Evolutionary conservation across 2,113 vertebrate species (phyloP).

Genomic region (Myanophis thanlyinensis): DNA sequence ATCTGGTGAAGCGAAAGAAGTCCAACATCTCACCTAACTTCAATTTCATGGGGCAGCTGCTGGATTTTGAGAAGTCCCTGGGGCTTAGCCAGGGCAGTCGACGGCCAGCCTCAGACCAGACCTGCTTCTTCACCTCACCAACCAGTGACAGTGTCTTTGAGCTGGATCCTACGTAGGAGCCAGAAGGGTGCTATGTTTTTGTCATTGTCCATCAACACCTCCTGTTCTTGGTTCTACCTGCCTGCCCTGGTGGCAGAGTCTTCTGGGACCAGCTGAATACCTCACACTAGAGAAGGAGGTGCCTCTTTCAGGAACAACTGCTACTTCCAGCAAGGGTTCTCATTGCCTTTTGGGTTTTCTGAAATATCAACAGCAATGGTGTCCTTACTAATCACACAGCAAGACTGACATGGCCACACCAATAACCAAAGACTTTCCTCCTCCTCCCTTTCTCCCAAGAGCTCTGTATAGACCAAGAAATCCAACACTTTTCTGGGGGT

Average conservation of each 20-base stretch:
- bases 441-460: not conserved
- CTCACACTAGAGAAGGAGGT: slow-evolving; percentile 5
- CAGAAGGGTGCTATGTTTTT: not conserved
- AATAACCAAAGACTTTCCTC: slow-evolving; percentile 18
- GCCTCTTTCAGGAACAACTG: not conserved
- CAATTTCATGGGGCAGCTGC: slow-evolving; percentile 89
- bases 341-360: not conserved
- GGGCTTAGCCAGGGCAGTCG: slow-evolving; percentile 64
- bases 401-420: not conserved
- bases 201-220: not conserved
- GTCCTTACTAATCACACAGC: not conserved
- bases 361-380: not conserved
- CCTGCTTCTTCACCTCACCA: slow-evolving; percentile 76
- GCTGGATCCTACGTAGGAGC: slow-evolving; percentile 74
- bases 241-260: slow-evolving; percentile 16
- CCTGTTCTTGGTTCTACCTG: not conserved
- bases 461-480: not conserved
- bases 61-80: slow-evolving; percentile 85
- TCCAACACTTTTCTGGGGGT: not conserved
- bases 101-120: slow-evolving; percentile 45
- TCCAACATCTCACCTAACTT: slow-evolving; percentile 90
- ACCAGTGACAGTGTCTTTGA: slow-evolving; percentile 81
- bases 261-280: slow-evolving; percentile 11
- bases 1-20: slow-evolving; percentile 87
- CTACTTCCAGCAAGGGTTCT: not conserved